phyloP scores from a whole-genome alignment of 2,888 invertebrate species.

The Leptinotarsa haldemani region DNA sequence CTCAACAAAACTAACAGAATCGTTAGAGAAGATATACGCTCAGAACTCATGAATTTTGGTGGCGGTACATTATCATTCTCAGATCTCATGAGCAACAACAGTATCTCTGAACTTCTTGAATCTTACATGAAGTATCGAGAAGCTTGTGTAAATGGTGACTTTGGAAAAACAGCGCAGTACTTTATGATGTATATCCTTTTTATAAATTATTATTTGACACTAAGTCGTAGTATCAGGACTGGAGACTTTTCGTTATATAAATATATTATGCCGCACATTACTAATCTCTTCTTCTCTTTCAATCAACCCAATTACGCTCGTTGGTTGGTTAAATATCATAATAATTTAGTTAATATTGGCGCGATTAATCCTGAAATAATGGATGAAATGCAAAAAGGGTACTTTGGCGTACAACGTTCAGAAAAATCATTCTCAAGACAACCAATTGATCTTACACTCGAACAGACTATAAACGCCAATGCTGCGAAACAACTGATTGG shows the following conservation, averaged over 20 bases:
- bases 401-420: conserved; percentile 41
- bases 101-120: conserved; percentile 7
- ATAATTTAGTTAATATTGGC: conserved; percentile 37
- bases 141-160: conserved; percentile 36
- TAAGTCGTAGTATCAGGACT: background rate
- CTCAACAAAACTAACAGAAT: conserved; percentile 15
- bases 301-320: conserved; percentile 42
- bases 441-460: conserved; percentile 45
- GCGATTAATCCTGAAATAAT: conserved; percentile 32
- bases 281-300: conserved; percentile 32
- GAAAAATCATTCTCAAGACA: conserved; percentile 39
- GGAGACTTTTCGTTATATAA: conserved; percentile 35
- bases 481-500: conserved; percentile 42
- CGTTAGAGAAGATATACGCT: conserved; percentile 16
- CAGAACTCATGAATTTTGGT: conserved; percentile 27
- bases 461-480: conserved; percentile 54
- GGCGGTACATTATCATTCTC: conserved; percentile 14
- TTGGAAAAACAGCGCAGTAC: conserved; percentile 14
- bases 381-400: conserved; percentile 34
- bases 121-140: conserved; percentile 1
- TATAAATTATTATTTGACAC: background rate
- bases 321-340: conserved; percentile 45
- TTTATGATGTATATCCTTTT: background rate
- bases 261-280: conserved; percentile 46
- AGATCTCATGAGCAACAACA: conserved; percentile 14